Conservation (phyloP, 2,797 vertebrate species). For the Morelia viridis region DNA sequence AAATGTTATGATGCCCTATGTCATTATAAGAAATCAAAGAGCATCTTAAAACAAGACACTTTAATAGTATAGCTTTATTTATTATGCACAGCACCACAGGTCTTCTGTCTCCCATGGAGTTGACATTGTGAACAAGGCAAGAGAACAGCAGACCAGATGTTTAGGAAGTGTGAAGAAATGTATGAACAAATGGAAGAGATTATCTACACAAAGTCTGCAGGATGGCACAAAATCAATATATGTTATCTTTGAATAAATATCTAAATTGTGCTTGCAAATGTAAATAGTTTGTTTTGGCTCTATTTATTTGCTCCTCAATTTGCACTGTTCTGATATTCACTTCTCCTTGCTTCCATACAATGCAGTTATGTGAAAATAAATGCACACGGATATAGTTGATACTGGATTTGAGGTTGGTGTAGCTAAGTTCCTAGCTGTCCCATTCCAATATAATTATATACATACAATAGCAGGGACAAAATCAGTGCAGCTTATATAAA, state of each 20-base stretch:
- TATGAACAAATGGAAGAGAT: neutral
- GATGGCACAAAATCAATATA: slow-evolving; percentile 7
- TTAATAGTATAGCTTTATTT: neutral
- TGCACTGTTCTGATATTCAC: neutral
- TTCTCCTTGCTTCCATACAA: neutral
- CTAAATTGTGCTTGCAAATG: neutral
- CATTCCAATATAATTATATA: neutral
- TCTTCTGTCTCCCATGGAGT: slow-evolving; percentile 8
- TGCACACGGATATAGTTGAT: neutral
- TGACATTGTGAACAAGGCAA: slow-evolving; percentile 8
- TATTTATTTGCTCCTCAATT: neutral
- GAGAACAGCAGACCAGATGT: neutral
- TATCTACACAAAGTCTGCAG: neutral
- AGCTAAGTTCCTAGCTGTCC: neutral
- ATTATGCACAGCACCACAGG: neutral
- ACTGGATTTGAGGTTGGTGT: neutral
- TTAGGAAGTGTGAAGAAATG: neutral
- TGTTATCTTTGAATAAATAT: neutral
- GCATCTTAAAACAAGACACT: slow-evolving; percentile 14
- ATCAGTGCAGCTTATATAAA: neutral
- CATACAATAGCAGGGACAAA: neutral
- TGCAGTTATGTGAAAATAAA: neutral
- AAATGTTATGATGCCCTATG: neutral
- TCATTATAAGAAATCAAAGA: neutral
- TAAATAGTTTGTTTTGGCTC: neutral